These are phyloP conservation scores for Hippocampus guttulatus DNA, from an alignment of 2,113 vertebrate genomes.

Conservation along the genomic window DNA sequence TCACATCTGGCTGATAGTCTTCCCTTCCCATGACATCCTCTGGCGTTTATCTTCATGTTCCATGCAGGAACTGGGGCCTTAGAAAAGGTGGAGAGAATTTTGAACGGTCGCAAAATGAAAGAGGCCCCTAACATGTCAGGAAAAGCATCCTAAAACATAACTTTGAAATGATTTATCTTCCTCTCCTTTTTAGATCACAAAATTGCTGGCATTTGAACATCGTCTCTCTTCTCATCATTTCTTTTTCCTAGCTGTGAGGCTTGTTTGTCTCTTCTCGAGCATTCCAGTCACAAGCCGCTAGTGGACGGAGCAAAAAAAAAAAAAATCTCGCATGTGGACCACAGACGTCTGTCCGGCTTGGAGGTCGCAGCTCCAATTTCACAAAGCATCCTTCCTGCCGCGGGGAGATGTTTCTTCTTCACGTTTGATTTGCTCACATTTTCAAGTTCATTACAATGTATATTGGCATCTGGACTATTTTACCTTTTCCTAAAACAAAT, in stretches of 20 bases:
- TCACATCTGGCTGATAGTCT: neutral
- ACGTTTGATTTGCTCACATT: no score
- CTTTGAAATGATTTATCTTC: neutral
- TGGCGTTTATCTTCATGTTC: neutral
- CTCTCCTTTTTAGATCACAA: no score
- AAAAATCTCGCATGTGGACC: constrained; percentile 23
- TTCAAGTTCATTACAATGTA: no score
- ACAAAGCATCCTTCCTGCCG: constrained; percentile 26
- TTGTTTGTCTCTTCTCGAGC: neutral
- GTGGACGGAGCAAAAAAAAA: neutral
- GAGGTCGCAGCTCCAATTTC: constrained; percentile 29
- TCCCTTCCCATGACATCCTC: neutral
- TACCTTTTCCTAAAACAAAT: no score
- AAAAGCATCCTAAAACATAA: neutral
- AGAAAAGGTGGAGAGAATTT: no score
- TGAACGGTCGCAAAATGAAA: no score
- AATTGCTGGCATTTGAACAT: neutral
- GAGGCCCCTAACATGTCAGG: neutral
- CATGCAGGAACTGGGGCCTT: neutral
- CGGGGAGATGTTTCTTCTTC: neutral
- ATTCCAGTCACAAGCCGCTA: no score
- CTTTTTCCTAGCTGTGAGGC: neutral
- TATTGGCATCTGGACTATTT: no score
- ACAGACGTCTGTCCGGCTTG: constrained; percentile 30
- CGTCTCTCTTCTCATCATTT: neutral